Conservation (phyloP, 2,888 invertebrate species). For the Orthosia cruda region DNA sequence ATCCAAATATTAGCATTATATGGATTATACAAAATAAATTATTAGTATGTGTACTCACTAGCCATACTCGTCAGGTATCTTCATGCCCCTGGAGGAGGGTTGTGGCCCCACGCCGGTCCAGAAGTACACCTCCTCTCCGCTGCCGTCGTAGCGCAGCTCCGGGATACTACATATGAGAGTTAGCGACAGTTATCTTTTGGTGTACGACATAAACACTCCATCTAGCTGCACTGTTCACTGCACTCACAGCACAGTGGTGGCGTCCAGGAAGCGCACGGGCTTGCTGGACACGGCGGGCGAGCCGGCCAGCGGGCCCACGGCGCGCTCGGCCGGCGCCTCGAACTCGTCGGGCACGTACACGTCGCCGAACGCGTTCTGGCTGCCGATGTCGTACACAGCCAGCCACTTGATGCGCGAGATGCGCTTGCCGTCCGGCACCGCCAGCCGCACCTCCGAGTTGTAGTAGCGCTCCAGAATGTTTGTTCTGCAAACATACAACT, state of each 20-base stretch:
- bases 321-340: constrained; percentile 95
- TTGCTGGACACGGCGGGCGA: constrained; percentile 93
- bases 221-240: too few species aligned
- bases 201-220: too few species aligned
- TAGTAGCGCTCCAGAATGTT: constrained; percentile 97
- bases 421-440: constrained; percentile 96
- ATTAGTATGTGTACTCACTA: constrained; percentile 94
- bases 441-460: constrained; percentile 96
- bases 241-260: constrained; percentile 93
- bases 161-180: constrained; percentile 90
- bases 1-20: not conserved
- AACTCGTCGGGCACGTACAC: constrained; percentile 98
- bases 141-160: constrained; percentile 95
- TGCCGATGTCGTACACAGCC: constrained; percentile 96
- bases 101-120: constrained; percentile 98
- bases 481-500: constrained; percentile 92
- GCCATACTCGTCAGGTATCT: constrained; percentile 97
- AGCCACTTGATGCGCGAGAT: constrained; percentile 97
- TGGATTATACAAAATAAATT: too few species aligned
- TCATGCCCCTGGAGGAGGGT: constrained; percentile 95
- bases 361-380: constrained; percentile 97
- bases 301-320: constrained; percentile 83
- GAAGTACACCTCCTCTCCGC: constrained; percentile 95
- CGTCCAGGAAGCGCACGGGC: constrained; percentile 95
- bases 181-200: not conserved